Evolutionary conservation across 2,888 invertebrate genomes (phyloP), one percentile per base, ranked within the genome.

Genomic region (Carcina quercana): DNA sequence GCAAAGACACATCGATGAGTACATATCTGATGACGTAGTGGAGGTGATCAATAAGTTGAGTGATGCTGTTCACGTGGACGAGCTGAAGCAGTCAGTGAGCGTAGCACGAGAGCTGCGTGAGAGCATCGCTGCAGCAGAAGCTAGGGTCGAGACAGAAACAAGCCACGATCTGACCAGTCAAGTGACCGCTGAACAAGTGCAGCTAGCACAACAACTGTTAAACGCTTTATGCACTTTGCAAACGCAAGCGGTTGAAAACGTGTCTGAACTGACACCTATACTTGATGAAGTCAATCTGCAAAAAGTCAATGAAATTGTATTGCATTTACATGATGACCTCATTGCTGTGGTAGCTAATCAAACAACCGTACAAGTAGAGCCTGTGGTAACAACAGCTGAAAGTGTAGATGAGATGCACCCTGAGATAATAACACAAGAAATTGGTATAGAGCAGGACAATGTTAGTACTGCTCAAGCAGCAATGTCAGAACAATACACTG

Each of bases 1-100:
- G n/a, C 42, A 58, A 24, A 42, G 53, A 21, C 50, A 58, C 38
- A 59, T 71, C 24, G 47, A 64, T 34, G 53, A 67, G 28, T 67
- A 58, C 37, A 39, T 65, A 30, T 53, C 59, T 20, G 47, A 53
- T 7, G 56, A 66, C 29, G 36, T 53, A 17, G 36, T 44, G 11
- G 47, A 59, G 41, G 34, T 44, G 2, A 40, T 68, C 1, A 42
- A 44, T 3, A 40, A 62, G 32, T 26, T 69, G 14, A 46, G 53
- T 3, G 24, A 42, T 21, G 11, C 40, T 2, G 32, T 48, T 1
- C 47, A 59, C 8, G 32, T 37, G 13, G 48, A 53, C 31, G 44
- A 57, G 12, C 32, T 69, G 12, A 50, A 52, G 30, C 30, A 54
- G 37, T 52, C 63, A 3, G 31, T 63, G 7, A 34, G 27, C 22